A percentile compares a stretch with the other conserved stretches of the same genome.
These are phyloP conservation scores for Drosophila prosaltans DNA, from an alignment of 1,140 invertebrate genomes.

Conservation along the genomic window DNA sequence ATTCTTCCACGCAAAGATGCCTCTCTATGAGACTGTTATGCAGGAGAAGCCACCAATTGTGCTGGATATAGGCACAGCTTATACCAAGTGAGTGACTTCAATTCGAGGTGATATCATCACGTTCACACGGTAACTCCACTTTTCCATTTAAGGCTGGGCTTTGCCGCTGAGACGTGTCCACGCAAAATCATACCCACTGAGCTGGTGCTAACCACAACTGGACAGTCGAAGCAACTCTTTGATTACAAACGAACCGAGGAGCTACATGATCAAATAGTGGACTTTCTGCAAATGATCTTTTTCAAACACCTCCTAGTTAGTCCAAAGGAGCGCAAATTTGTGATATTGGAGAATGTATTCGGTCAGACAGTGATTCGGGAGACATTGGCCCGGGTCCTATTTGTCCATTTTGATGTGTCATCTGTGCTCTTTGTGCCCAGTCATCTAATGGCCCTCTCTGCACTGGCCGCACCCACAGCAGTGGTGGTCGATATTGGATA, in stretches of 20 bases:
- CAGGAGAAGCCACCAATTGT: constrained; percentile 95
- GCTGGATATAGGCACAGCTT: constrained; percentile 95
- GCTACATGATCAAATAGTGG: constrained; percentile 92
- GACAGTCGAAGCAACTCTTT: constrained; percentile 87
- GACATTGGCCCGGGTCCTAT: constrained; percentile 95
- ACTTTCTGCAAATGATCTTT: constrained; percentile 94
- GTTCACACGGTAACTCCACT: constrained; percentile 29
- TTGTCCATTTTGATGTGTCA: constrained; percentile 94
- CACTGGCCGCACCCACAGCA: constrained; percentile 90
- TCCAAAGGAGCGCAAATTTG: constrained; percentile 95
- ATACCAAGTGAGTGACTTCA: constrained; percentile 91
- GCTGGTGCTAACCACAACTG: constrained; percentile 88
- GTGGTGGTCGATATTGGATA: constrained; percentile 95
- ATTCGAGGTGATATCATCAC: constrained; percentile 58
- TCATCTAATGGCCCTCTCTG: constrained; percentile 91
- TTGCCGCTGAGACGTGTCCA: constrained; percentile 93
- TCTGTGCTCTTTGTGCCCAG: constrained; percentile 89
- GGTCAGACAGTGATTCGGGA: constrained; percentile 92
- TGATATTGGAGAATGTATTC: constrained; percentile 95
- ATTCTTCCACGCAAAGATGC: constrained; percentile 82
- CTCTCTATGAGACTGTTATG: constrained; percentile 90
- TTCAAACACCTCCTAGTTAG: constrained; percentile 94
- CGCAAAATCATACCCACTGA: constrained; percentile 93
- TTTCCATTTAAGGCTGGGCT: constrained; percentile 89
- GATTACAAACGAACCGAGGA: constrained; percentile 89